Base-by-base conservation (phyloP, 2,888 invertebrate genomes). In the Ophraella communa region DNA sequence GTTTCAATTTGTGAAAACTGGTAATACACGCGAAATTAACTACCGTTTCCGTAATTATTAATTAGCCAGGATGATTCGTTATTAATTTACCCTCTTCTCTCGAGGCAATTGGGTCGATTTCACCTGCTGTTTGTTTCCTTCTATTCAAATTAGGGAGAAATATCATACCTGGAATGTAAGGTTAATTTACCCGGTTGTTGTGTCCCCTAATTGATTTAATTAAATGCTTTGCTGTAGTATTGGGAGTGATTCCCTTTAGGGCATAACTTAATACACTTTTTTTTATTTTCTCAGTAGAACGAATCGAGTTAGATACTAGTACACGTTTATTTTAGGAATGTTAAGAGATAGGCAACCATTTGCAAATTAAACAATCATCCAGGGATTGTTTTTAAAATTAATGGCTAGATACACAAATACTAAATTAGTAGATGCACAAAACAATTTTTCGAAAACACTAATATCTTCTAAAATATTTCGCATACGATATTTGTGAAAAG, bases 91-190 rank as follows among this genome's bases (percentile, higher is more conserved):
- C 4, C 54, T n/a, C 21, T 39, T 14, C 11, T n/a, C 24, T 42
- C 54, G 39, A 35, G 54, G 54, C 21, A 17, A 20, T 20, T 11
- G 61, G 67, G 60, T 66, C 62, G 33, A 62, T 66, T 66, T 62
- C 66, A 62, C 51, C 54, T 58, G 62, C 51, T 52, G 51, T 55
- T n/a, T n/a, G 27, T 47, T 27, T 4, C n/a, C 51, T 27, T 35
- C 53, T 53, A n/a, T 35, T 44, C 44, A 45, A 47, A 49, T 55
- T 62, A 59, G 56, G 60, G 51, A 60, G 60, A 55, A 58, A 44
- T 39, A 55, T n/a, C 56, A 20, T 56, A 45, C 45, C 18, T n/a
- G 56, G 18, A 14, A 20, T 56, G 5, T 24, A 53, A 39, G 54
- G 54, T 14, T 54, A 54, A 54, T 54, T 58, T 58, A 10, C 18